A percentile compares a stretch with the other conserved stretches of the same genome.
phyloP scores from a whole-genome alignment of 2,113 vertebrate genomes.

The Microtus richardsoni region DNA sequence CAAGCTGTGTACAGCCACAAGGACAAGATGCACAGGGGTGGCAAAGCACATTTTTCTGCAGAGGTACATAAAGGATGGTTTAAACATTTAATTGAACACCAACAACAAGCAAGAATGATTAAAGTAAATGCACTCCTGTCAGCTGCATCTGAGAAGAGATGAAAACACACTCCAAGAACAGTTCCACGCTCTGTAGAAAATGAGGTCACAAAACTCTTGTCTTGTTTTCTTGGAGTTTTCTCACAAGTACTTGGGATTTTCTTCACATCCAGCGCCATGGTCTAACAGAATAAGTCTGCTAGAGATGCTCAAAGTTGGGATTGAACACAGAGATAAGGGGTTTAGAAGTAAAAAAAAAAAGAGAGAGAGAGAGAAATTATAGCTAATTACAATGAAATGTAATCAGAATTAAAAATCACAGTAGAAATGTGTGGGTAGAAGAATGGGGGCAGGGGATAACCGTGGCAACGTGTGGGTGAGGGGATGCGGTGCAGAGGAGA shows the following conservation, averaged over 20 bases:
- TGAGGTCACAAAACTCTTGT: background rate
- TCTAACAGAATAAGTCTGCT: background rate
- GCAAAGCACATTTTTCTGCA: background rate
- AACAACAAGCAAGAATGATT: background rate
- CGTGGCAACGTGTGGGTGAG: too few species aligned
- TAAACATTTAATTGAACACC: background rate
- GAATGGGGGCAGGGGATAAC: background rate
- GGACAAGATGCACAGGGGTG: background rate
- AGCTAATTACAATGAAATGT: background rate
- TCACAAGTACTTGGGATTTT: background rate
- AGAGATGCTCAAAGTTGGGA: background rate
- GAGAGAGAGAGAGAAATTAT: background rate
- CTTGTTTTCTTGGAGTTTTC: background rate
- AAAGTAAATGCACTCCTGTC: background rate
- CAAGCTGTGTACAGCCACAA: background rate
- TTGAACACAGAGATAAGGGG: background rate
- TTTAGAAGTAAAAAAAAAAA: constrained; percentile 59
- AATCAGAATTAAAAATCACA: background rate
- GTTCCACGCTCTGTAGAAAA: background rate
- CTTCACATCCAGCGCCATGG: background rate
- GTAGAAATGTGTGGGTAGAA: background rate
- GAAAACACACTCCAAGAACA: background rate
- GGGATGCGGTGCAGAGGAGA: background rate
- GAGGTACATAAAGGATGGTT: background rate
- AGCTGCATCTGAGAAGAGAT: background rate